Base-by-base conservation (phyloP, 2,797 vertebrate species). In the Prionace glauca region DNA sequence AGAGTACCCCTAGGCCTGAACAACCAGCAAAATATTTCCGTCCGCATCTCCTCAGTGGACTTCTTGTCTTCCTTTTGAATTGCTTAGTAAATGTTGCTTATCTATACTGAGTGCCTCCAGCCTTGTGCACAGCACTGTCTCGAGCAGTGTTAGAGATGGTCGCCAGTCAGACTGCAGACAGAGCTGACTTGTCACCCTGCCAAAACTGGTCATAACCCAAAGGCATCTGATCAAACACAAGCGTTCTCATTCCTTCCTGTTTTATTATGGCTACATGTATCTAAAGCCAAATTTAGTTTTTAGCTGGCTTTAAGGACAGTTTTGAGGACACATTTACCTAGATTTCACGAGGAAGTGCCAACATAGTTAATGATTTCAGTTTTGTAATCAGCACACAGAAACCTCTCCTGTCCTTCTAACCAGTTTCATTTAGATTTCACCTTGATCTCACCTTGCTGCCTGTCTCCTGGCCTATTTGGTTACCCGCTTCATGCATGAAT, bases 181-280 rank as follows among this genome's bases (percentile, higher is more conserved):
- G 8, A 41, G 29, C 22, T 69, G 24, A 24, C 22, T 36, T 69
- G 20, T 18, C 8, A 22, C 8, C n/a, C 62, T 67, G 90, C 90
- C 90, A 93, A 93, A n/a, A 92, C 24, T 41, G 65, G 36, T 93
- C 69, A 9, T 41, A 93, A 93, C 90, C 90, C 65, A 5, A 87
- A 93, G 90, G 62, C 56, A 93, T 67, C 3, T 67, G n/a, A 69
- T 67, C 90, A 93, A 69, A 67, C 1, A 10, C 62, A 93, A 36
- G n/a, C n/a, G 8, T 45, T 36, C 50, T 50, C 22, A 72, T 94
- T 69, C 36, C 65, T 41, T 72, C 67, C 41, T 94, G 16, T 36
- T 94, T 72, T 94, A 18, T 45, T 26, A 69, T 94, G 67, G n/a
- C 92, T 72, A 11, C 29, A 41, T 24, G 26, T 24, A 41, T 45